Evolutionary conservation across 2,888 invertebrate genomes (phyloP).

Genomic region (Elysia crispata): DNA sequence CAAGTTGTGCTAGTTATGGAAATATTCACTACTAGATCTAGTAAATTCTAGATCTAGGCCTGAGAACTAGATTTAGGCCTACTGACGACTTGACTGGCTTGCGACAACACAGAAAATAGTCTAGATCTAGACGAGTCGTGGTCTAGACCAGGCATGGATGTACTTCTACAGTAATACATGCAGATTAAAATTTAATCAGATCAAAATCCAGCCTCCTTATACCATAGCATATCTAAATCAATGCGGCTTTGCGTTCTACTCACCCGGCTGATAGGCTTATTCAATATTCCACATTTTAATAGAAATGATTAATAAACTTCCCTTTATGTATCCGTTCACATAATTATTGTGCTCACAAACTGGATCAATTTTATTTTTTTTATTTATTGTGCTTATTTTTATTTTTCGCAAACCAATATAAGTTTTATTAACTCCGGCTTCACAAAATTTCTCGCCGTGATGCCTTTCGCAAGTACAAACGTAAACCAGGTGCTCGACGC

Average conservation of each 20-base stretch:
- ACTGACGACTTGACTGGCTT: not conserved
- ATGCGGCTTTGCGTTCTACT: no score
- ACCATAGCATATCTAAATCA: no score
- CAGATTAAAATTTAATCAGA: no score
- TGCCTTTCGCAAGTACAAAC: conserved; percentile 27
- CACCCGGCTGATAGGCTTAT: no score
- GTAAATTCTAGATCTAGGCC: not conserved
- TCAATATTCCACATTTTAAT: not conserved
- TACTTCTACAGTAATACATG: no score
- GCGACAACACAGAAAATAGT: not conserved
- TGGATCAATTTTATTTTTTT: not conserved
- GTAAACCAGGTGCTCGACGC: conserved; percentile 10
- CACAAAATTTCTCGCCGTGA: not conserved
- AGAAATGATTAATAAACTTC: no score
- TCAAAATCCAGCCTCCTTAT: no score
- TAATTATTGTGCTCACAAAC: no score
- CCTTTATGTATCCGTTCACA: no score
- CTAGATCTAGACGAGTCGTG: not conserved
- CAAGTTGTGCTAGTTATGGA: no score
- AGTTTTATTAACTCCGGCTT: not conserved
- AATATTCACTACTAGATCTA: no score
- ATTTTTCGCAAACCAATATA: not conserved
- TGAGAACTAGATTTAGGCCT: not conserved
- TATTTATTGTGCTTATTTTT: not conserved
- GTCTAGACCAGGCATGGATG: not conserved